Percentiles rank a stretch among this genome's conserved stretches.
Conservation (phyloP, 2,888 invertebrate species). For the Antheraea yamamai region DNA sequence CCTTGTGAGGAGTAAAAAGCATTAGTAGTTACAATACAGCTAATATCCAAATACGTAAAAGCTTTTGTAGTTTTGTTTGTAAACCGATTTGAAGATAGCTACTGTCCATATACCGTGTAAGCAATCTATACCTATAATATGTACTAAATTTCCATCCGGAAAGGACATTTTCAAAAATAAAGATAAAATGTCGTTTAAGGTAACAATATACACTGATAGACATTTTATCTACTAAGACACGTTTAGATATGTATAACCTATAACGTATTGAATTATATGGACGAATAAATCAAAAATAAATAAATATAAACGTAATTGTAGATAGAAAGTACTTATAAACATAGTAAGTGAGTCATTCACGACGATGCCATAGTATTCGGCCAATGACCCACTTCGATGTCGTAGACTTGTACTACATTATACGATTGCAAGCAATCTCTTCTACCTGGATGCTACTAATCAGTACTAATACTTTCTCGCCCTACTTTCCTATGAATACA, state of each 20-base stretch:
- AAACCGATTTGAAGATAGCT: background rate
- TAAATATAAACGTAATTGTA: conserved; percentile 44
- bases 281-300: conserved; percentile 24
- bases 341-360: conserved; percentile 64
- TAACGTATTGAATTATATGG: background rate
- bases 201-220: background rate
- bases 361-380: conserved; percentile 67
- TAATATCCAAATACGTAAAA: background rate
- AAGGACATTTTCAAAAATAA: background rate
- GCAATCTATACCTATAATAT: background rate
- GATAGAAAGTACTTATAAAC: conserved; percentile 57
- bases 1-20: background rate
- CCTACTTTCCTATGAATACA: conserved; percentile 5
- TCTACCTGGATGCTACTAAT: conserved; percentile 28
- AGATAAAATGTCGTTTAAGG: background rate
- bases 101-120: no score
- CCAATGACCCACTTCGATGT: conserved; percentile 73
- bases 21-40: background rate
- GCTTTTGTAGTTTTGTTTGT: background rate
- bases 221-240: background rate
- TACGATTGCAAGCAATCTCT: conserved; percentile 29
- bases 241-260: background rate
- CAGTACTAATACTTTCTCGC: conserved; percentile 8
- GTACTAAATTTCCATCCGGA: background rate
- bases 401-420: conserved; percentile 41